Conservation (phyloP, 2,113 vertebrate genomes). For the Podocnemis expansa region DNA sequence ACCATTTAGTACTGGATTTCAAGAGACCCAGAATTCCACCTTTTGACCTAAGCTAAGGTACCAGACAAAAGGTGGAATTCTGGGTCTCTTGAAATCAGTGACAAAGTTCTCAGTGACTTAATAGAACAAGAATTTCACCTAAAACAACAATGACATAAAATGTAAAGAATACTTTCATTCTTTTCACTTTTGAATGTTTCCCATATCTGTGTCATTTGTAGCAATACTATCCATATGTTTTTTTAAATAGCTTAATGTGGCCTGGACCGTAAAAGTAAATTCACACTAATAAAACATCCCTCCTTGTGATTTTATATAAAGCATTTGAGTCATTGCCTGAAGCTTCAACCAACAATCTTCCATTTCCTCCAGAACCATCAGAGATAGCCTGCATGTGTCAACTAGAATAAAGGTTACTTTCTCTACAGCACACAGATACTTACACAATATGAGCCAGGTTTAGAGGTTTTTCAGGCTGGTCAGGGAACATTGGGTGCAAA, state of each 20-base stretch:
- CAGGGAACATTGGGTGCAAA: constrained; percentile 94
- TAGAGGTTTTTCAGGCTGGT: constrained; percentile 95
- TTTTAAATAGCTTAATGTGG: neutral
- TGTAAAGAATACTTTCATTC: neutral
- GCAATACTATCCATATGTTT: fast-evolving
- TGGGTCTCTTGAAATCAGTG: too few relatives aligned
- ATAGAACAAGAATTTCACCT: too few relatives aligned
- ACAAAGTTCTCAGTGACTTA: too few relatives aligned
- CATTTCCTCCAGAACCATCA: neutral
- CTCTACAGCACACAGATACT: constrained; percentile 75
- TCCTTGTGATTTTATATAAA: neutral
- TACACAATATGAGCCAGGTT: constrained; percentile 97
- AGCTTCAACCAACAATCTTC: neutral
- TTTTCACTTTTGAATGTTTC: neutral
- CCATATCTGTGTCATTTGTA: neutral
- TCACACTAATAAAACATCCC: neutral
- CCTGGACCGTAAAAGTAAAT: neutral
- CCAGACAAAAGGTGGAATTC: too few relatives aligned
- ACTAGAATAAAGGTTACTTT: constrained; percentile 6
- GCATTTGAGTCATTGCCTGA: neutral
- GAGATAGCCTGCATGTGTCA: neutral
- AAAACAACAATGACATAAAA: neutral
- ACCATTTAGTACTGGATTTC: neutral
- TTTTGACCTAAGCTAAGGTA: too few relatives aligned
- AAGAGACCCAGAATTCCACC: neutral